These are phyloP conservation scores for Papilio gigon DNA, from an alignment of 2,888 invertebrate species.

Conservation along the genomic window DNA sequence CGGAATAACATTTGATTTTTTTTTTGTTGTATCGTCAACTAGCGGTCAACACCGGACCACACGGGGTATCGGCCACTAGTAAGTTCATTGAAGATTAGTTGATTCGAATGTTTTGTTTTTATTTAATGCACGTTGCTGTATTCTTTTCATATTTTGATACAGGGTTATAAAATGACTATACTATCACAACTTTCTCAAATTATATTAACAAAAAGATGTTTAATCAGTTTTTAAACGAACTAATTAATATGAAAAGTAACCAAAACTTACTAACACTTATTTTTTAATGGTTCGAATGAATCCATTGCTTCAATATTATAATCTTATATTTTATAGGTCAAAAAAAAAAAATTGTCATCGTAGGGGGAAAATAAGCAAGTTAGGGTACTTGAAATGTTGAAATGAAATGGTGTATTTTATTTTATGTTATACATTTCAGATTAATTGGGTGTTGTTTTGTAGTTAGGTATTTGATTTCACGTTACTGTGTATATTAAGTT, in stretches of 20 bases:
- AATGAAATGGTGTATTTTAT: not conserved
- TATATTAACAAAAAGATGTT: not conserved
- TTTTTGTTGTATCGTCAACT: conserved; percentile 36
- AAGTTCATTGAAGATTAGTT: conserved; percentile 38
- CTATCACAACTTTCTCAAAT: not conserved
- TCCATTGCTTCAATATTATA: not conserved
- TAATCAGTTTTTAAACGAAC: not conserved
- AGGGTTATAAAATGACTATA: not conserved
- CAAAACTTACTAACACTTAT: not conserved
- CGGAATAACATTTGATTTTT: conserved; percentile 36
- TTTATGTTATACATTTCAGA: not conserved
- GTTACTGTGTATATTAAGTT: not conserved
- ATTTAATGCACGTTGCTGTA: conserved; percentile 23
- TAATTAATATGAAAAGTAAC: not conserved
- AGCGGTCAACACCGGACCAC: conserved; percentile 39
- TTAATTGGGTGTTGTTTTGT: not conserved
- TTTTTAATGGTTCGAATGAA: not conserved
- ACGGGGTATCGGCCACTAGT: conserved; percentile 39
- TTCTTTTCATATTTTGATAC: not conserved
- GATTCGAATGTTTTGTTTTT: conserved; percentile 22
- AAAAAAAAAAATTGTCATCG: not conserved
- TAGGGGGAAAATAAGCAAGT: not conserved
- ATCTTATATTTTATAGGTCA: not conserved
- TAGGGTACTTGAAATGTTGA: not conserved
- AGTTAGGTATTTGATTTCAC: conserved; percentile 18